These are phyloP conservation scores for Pseudochirops cupreus DNA, from an alignment of 2,797 vertebrate genomes.

Conservation along the genomic window DNA sequence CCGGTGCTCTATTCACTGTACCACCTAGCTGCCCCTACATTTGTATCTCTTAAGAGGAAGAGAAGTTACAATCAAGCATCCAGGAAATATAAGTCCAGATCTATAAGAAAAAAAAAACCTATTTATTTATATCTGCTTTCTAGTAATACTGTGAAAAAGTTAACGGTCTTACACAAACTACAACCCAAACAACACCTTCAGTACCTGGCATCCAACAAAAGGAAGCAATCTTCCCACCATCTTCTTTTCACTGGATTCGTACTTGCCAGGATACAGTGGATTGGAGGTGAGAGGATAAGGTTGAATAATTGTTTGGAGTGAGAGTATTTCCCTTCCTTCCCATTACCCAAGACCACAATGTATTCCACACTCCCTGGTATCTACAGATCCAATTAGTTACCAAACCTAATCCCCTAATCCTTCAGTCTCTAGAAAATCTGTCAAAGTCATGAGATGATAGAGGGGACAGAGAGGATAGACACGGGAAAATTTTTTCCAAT, in stretches of 20 bases:
- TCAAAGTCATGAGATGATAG: neutral
- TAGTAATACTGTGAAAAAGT: neutral
- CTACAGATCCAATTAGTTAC: neutral
- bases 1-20: no score
- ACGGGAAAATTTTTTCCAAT: neutral
- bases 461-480: neutral
- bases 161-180: neutral
- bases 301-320: neutral
- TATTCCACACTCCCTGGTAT: neutral
- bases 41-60: neutral
- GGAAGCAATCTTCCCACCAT: neutral
- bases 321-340: neutral
- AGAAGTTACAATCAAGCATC: neutral
- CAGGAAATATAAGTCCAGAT: neutral
- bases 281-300: neutral
- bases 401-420: neutral
- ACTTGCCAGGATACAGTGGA: neutral
- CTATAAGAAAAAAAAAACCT: neutral
- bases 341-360: neutral
- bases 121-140: neutral
- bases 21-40: neutral
- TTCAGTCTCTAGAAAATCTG: neutral
- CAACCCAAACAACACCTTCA: neutral
- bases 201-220: neutral
- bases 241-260: neutral